A percentile compares a stretch with the other conserved stretches of the same genome.
These are phyloP conservation scores for Zoanthus gigantus DNA, from an alignment of 92 coral and sea anemone genomes.

Conservation along the genomic window DNA sequence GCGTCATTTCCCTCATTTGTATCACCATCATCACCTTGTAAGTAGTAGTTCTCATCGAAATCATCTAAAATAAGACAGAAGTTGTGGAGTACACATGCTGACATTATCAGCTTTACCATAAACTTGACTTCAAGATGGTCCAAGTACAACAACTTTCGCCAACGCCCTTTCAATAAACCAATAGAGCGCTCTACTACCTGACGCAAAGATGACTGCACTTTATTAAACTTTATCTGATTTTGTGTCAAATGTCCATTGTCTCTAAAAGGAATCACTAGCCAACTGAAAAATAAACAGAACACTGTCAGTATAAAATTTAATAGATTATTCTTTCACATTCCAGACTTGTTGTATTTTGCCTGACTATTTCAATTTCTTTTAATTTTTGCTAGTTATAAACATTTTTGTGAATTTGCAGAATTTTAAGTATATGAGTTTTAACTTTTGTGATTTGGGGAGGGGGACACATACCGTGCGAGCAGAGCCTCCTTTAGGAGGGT, in stretches of 20 bases:
- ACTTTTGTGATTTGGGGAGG: too few species aligned
- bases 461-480: too few species aligned
- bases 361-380: background rate
- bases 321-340: constrained; percentile 20
- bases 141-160: constrained; percentile 54
- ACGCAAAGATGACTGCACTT: constrained; percentile 50
- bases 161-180: constrained; percentile 47
- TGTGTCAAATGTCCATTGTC: constrained; percentile 61
- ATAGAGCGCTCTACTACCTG: constrained; percentile 52
- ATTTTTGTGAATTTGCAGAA: too few species aligned
- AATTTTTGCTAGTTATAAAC: too few species aligned
- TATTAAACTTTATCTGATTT: constrained; percentile 43
- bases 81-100: constrained; percentile 69
- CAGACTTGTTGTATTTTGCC: background rate
- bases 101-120: constrained; percentile 49
- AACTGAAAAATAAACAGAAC: constrained; percentile 35
- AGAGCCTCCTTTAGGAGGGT: too few species aligned
- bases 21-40: constrained; percentile 43
- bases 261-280: constrained; percentile 63
- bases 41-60: constrained; percentile 54
- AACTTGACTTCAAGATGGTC: constrained; percentile 54
- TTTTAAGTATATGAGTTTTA: too few species aligned
- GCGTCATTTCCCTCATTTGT: constrained; percentile 14
- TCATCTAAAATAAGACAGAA: constrained; percentile 59
- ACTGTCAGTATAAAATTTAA: background rate